These are phyloP conservation scores for Xenops minutus DNA, from an alignment of 2,797 vertebrate genomes.

Conservation along the genomic window DNA sequence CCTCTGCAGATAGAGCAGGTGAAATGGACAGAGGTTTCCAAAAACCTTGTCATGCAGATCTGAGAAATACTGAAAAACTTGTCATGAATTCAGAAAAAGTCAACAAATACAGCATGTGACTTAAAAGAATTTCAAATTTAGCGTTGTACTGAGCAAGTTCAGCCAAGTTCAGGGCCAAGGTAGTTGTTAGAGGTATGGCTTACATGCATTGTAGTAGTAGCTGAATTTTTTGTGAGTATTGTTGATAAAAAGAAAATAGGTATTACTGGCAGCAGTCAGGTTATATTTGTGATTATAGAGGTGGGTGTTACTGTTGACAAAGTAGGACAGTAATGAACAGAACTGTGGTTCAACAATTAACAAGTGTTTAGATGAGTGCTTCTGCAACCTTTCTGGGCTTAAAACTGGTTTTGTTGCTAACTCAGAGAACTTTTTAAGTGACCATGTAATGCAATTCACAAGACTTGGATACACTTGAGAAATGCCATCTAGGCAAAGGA, in stretches of 20 bases:
- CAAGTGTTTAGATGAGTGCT: background rate
- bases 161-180: background rate
- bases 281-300: background rate
- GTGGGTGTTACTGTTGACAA: background rate
- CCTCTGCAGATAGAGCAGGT: background rate
- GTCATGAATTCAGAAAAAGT: background rate
- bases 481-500: background rate
- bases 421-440: background rate
- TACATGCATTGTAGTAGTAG: background rate
- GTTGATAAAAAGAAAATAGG: background rate
- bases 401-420: background rate
- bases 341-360: background rate
- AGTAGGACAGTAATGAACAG: background rate
- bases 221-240: background rate
- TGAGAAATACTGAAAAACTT: background rate
- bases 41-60: background rate
- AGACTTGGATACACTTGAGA: background rate
- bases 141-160: background rate
- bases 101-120: background rate
- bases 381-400: background rate
- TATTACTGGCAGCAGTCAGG: background rate
- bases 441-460: background rate
- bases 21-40: background rate
- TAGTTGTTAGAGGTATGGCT: background rate
- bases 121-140: background rate